Conservation (phyloP, 2,888 invertebrate genomes). For the Sycophila texana region DNA sequence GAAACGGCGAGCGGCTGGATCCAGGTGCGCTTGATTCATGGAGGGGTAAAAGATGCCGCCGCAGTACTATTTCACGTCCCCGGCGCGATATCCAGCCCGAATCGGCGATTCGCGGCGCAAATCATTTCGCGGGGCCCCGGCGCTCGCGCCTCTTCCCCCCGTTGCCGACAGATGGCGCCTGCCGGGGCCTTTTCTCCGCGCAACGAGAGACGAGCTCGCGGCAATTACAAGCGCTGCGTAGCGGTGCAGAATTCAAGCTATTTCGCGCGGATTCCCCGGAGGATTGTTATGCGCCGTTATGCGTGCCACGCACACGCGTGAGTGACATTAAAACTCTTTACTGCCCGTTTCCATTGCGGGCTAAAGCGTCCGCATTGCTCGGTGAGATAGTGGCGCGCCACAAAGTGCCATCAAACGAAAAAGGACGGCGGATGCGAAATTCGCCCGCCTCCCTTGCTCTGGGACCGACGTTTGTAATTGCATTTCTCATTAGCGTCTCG, state of each 20-base stretch:
- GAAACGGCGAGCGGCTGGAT: constrained; percentile 60
- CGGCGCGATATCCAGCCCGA: constrained; percentile 62
- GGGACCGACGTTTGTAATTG: constrained; percentile 22
- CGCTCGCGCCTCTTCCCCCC: constrained; percentile 51
- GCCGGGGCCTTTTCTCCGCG: neutral
- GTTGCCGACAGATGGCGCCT: neutral
- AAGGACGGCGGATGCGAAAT: neutral
- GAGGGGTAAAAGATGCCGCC: constrained; percentile 56
- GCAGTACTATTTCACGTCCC: constrained; percentile 63
- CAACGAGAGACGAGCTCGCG: constrained; percentile 41
- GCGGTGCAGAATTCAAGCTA: constrained; percentile 13
- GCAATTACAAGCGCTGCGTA: neutral
- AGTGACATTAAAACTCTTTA: constrained; percentile 46
- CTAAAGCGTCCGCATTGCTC: constrained; percentile 5
- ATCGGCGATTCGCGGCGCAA: constrained; percentile 63
- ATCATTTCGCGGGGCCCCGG: constrained; percentile 58
- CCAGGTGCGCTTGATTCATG: constrained; percentile 63
- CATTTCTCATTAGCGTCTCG: constrained; percentile 27
- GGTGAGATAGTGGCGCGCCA: too few relatives aligned
- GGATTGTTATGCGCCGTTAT: constrained; percentile 5
- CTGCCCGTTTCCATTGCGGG: constrained; percentile 26
- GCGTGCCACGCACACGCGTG: neutral
- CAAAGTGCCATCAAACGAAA: too few relatives aligned
- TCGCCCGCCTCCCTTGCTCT: neutral
- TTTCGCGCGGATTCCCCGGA: constrained; percentile 25